These are phyloP conservation scores for Spizaetus ornatus DNA, from an alignment of 2,113 vertebrate genomes.

Conservation along the genomic window DNA sequence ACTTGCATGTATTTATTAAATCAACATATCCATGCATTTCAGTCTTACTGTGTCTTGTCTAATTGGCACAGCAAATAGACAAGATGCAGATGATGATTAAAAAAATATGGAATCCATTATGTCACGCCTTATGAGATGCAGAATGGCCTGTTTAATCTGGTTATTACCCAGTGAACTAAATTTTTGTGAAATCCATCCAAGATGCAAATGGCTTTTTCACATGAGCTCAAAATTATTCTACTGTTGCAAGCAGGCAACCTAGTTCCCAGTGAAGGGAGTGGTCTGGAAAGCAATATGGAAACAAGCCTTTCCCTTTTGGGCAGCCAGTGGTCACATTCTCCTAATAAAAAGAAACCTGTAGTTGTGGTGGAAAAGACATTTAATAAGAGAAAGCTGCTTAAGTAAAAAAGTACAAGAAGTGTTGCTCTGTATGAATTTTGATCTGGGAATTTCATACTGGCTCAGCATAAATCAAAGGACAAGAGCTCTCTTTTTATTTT, in stretches of 20 bases:
- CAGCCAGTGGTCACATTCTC: slow-evolving; percentile 11
- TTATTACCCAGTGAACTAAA: background rate
- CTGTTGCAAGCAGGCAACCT: background rate
- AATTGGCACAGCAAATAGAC: background rate
- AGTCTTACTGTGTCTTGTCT: background rate
- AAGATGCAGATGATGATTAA: background rate
- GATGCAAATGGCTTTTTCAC: slow-evolving; percentile 37
- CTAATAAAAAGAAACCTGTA: slow-evolving; percentile 27
- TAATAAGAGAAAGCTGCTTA: background rate
- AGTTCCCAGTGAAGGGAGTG: slow-evolving; percentile 33
- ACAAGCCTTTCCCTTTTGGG: background rate
- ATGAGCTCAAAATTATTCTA: slow-evolving; percentile 41
- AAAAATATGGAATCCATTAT: background rate
- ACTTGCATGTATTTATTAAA: background rate
- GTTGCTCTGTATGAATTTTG: background rate
- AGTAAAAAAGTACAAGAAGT: background rate
- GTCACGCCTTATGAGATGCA: background rate
- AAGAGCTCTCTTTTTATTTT: background rate
- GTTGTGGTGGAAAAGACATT: slow-evolving; percentile 12
- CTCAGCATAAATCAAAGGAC: background rate
- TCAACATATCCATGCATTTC: background rate
- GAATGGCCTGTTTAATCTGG: background rate
- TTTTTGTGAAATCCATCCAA: slow-evolving; percentile 34
- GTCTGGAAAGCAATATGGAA: slow-evolving; percentile 47
- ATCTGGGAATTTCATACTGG: background rate